phyloP scores from a whole-genome alignment of 2,797 vertebrate species.

The Hypotaenidia philippensis region DNA sequence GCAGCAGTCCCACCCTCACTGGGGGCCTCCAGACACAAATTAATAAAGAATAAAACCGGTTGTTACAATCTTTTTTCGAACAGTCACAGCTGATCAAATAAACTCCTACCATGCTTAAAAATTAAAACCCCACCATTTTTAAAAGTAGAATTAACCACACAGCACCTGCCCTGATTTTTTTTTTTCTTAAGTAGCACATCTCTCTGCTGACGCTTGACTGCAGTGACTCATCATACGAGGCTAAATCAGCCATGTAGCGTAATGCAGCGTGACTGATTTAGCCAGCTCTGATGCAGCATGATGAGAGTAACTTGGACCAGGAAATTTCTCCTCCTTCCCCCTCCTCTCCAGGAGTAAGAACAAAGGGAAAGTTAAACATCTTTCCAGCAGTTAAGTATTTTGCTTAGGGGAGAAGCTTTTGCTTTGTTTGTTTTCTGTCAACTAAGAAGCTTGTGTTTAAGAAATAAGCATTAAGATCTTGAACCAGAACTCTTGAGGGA shows the following conservation, averaged over 20 bases:
- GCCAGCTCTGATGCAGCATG: slow-evolving; percentile 59
- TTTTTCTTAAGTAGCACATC: slow-evolving; percentile 34
- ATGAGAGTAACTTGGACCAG: slow-evolving; percentile 30
- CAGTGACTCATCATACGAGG: slow-evolving; percentile 71
- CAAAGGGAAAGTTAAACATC: slow-evolving; percentile 47
- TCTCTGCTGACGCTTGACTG: slow-evolving; percentile 59
- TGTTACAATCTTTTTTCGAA: not conserved
- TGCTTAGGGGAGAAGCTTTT: not conserved
- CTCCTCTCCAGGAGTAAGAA: not conserved
- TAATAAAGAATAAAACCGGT: not conserved
- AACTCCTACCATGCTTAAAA: not conserved
- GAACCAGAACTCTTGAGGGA: not conserved
- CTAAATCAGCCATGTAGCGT: slow-evolving; percentile 63
- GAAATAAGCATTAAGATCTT: not conserved
- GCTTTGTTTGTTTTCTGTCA: slow-evolving; percentile 24
- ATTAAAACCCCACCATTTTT: not conserved
- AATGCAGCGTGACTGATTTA: slow-evolving; percentile 70
- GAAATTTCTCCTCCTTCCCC: slow-evolving; percentile 22
- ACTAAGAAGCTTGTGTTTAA: not conserved
- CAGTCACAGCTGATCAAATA: not conserved
- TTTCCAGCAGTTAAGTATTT: not conserved
- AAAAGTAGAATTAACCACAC: not conserved
- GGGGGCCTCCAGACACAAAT: not conserved
- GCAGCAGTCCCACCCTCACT: not conserved
- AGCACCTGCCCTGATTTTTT: slow-evolving; percentile 8